phyloP scores from a whole-genome alignment of 2,888 invertebrate genomes.

The Apamea crenata region DNA sequence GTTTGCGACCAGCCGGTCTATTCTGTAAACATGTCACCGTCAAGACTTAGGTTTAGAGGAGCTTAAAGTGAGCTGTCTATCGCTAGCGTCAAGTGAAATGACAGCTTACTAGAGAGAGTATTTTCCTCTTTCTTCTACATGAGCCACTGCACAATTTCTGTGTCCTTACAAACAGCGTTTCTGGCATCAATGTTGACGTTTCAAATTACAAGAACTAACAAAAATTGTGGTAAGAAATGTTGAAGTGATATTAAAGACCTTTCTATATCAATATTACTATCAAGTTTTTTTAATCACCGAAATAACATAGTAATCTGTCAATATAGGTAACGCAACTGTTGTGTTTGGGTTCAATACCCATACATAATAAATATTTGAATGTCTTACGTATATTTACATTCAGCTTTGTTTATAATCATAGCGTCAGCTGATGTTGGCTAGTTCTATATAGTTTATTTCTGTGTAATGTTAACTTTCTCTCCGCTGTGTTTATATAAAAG shows the following conservation, averaged over 20 bases:
- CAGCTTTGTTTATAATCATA: constrained; percentile 6
- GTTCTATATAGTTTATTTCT: neutral
- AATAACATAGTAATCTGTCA: neutral
- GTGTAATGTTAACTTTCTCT: constrained; percentile 9
- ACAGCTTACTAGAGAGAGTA: constrained; percentile 5
- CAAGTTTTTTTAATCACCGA: neutral
- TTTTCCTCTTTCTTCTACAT: neutral
- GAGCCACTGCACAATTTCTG: neutral
- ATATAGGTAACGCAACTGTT: neutral
- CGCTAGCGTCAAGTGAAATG: neutral
- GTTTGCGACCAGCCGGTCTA: neutral
- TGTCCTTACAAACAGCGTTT: neutral
- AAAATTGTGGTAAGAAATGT: neutral
- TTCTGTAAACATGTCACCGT: neutral
- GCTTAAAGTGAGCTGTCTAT: neutral
- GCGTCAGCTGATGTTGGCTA: neutral
- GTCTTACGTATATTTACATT: constrained; percentile 9
- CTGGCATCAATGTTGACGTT: neutral
- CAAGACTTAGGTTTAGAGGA: neutral
- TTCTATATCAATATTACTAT: neutral
- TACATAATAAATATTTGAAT: constrained; percentile 21
- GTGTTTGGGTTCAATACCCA: constrained; percentile 6
- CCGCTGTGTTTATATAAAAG: constrained; percentile 26
- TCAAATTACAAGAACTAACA: neutral
- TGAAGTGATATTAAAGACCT: neutral